A percentile compares a stretch with the other conserved stretches of the same genome.
Evolutionary conservation across 2,888 invertebrate species (phyloP).

Genomic region (Ischnura elegans): DNA sequence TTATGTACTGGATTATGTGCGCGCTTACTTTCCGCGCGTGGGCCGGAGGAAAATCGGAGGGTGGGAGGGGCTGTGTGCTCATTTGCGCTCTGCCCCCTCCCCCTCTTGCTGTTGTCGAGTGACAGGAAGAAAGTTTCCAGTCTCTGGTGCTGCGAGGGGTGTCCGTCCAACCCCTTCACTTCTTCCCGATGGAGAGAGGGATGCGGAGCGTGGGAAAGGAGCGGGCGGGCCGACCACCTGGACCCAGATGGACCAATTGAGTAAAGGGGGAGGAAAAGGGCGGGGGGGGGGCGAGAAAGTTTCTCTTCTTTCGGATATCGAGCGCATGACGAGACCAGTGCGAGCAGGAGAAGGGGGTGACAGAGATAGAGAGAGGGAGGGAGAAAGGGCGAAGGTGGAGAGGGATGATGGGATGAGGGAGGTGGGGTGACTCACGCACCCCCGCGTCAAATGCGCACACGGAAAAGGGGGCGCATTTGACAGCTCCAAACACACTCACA

Average conservation of each 20-base stretch:
- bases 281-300: background rate
- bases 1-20: too few relatives aligned
- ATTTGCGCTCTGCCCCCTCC: background rate
- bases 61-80: background rate
- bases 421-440: too few relatives aligned
- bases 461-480: too few relatives aligned
- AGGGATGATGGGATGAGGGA: too few relatives aligned
- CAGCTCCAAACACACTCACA: too few relatives aligned
- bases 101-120: background rate
- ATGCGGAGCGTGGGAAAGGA: slow-evolving; percentile 52
- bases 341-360: background rate
- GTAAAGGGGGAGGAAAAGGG: background rate
- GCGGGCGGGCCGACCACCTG: slow-evolving; percentile 42
- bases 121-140: background rate
- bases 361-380: background rate
- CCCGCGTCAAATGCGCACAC: too few relatives aligned
- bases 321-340: background rate
- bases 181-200: background rate
- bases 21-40: background rate
- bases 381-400: too few relatives aligned
- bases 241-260: slow-evolving; percentile 43
- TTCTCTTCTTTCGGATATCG: background rate
- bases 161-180: background rate
- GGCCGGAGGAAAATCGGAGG: background rate
- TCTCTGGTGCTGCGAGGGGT: background rate